A percentile compares a stretch with the other conserved stretches of the same genome.
phyloP scores from a whole-genome alignment of 2,888 invertebrate genomes.

The Hyposoter dolosus region DNA sequence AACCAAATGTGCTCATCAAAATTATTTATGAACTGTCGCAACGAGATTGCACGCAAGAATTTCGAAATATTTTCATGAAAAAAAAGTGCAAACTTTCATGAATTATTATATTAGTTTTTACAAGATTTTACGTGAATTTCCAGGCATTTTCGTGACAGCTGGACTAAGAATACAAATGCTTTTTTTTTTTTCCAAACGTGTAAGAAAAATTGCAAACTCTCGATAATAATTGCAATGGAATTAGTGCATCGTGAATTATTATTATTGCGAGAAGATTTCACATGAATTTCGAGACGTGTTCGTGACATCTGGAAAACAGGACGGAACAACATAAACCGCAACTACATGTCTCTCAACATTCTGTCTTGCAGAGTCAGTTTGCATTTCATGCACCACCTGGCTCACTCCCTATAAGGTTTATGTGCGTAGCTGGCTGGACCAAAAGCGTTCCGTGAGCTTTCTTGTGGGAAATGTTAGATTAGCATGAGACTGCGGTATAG shows the following conservation, averaged over 20 bases:
- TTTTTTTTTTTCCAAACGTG: no score
- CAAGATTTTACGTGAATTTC: no score
- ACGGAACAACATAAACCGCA: no score
- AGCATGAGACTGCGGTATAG: conserved; percentile 24
- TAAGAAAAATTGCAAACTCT: no score
- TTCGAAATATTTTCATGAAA: no score
- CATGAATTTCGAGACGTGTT: background rate
- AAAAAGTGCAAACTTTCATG: no score
- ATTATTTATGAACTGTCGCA: background rate
- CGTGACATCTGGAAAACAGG: background rate
- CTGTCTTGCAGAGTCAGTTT: background rate
- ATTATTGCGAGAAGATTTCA: background rate
- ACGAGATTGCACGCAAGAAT: no score
- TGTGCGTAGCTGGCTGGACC: conserved; percentile 1
- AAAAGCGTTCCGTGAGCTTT: conserved; percentile 18
- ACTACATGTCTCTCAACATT: background rate
- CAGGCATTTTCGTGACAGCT: no score
- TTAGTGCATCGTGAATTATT: no score
- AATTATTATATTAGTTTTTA: no score
- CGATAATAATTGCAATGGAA: no score
- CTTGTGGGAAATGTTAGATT: conserved; percentile 42
- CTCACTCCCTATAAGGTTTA: conserved; percentile 5
- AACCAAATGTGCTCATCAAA: background rate
- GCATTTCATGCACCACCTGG: conserved; percentile 13
- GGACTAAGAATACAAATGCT: no score